Percentiles rank a stretch among this genome's conserved stretches.
Conservation (phyloP, 2,113 vertebrate species). For the Carlito syrichta region DNA sequence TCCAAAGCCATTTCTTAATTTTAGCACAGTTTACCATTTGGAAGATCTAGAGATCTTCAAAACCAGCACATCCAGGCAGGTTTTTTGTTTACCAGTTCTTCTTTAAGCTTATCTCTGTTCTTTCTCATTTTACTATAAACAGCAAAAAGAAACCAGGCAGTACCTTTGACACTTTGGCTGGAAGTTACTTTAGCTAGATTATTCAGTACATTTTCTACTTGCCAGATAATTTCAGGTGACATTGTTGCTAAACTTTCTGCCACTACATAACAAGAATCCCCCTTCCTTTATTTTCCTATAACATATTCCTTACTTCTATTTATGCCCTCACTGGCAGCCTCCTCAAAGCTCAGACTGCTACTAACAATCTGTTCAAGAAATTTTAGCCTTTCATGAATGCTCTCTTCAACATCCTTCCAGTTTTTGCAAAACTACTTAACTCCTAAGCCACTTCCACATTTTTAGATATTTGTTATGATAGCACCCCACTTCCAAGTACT, state of each 20-base stretch:
- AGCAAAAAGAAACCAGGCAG: not conserved
- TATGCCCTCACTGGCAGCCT: not conserved
- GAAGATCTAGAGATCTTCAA: not conserved
- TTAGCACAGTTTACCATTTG: not conserved
- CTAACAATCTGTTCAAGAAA: not conserved
- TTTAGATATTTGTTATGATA: not conserved
- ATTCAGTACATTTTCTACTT: not conserved
- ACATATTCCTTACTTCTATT: not conserved
- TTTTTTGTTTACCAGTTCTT: not conserved
- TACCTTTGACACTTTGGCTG: not conserved
- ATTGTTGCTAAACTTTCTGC: not conserved
- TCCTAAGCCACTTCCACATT: not conserved
- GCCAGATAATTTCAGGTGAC: not conserved
- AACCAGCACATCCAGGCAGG: not conserved
- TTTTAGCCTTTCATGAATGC: not conserved
- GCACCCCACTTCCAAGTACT: not conserved
- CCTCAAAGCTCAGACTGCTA: not conserved
- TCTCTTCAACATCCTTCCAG: not conserved
- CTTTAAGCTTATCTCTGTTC: not conserved
- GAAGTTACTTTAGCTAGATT: not conserved
- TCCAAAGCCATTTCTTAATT: slow-evolving; percentile 9
- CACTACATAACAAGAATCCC: not conserved
- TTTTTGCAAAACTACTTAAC: not conserved
- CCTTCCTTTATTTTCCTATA: not conserved
- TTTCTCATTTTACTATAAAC: not conserved